Evolutionary conservation across 2,113 vertebrate species (phyloP).

Genomic region (Cyanoderma ruficeps): DNA sequence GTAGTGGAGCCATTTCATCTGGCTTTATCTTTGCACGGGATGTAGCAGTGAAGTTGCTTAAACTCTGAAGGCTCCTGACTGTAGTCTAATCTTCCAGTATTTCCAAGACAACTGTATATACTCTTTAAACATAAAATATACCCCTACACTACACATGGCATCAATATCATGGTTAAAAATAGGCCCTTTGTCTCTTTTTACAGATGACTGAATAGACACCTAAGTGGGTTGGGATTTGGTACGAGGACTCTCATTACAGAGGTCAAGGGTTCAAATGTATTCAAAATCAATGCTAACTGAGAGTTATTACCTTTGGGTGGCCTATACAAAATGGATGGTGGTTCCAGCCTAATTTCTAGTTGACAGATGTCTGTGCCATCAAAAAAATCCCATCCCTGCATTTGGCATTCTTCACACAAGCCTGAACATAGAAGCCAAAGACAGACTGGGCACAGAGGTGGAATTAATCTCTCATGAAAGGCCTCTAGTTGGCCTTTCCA

Average conservation of each 20-base stretch:
- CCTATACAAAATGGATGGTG: neutral
- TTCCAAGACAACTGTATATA: neutral
- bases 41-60: neutral
- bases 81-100: neutral
- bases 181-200: neutral
- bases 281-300: conserved; percentile 27
- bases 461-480: conserved; percentile 50
- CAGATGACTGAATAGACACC: neutral
- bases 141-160: neutral
- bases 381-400: conserved; percentile 17
- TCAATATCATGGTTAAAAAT: neutral
- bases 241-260: neutral
- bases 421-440: neutral
- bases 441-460: conserved; percentile 13
- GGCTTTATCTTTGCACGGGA: neutral
- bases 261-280: neutral
- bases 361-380: conserved; percentile 21
- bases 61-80: neutral
- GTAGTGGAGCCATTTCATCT: neutral
- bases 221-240: neutral
- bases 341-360: conserved; percentile 14
- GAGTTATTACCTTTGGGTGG: conserved; percentile 19
- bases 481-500: neutral
- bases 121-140: neutral
- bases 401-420: conserved; percentile 31